phyloP scores from a whole-genome alignment of 2,888 invertebrate genomes.

The Parasteatoda lunata region DNA sequence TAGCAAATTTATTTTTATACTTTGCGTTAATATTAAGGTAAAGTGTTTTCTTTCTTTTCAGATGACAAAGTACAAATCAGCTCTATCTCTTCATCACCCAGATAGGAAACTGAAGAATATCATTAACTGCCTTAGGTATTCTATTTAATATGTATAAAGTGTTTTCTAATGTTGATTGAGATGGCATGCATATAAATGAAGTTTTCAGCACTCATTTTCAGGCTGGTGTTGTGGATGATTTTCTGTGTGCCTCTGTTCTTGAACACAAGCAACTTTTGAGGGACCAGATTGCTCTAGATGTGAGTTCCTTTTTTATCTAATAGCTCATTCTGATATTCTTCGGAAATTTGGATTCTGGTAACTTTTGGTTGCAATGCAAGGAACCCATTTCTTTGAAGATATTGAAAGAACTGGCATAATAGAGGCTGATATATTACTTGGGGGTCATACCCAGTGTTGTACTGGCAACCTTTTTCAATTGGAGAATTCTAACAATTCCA shows the following conservation, averaged over 20 bases:
- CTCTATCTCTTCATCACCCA: neutral
- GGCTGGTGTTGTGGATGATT: conserved; percentile 7
- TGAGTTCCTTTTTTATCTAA: neutral
- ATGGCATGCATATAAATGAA: neutral
- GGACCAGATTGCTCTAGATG: conserved; percentile 32
- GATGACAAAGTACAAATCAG: conserved; percentile 34
- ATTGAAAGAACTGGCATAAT: no score
- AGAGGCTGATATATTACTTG: no score
- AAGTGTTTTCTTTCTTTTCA: neutral
- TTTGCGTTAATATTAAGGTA: no score
- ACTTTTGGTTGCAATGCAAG: no score
- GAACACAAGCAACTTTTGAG: conserved; percentile 30
- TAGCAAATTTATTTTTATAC: no score
- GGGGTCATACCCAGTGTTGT: no score
- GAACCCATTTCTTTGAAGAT: no score
- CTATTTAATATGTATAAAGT: neutral
- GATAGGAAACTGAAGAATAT: conserved; percentile 17
- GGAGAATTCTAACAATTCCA: no score
- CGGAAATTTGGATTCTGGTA: no score
- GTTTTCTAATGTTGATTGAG: no score
- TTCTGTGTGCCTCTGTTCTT: conserved; percentile 20
- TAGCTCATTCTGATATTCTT: neutral
- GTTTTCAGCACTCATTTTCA: conserved; percentile 45
- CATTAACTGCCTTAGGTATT: neutral
- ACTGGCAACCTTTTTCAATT: no score